phyloP scores from a whole-genome alignment of 2,113 vertebrate species.

The Stegostoma tigrinum region DNA sequence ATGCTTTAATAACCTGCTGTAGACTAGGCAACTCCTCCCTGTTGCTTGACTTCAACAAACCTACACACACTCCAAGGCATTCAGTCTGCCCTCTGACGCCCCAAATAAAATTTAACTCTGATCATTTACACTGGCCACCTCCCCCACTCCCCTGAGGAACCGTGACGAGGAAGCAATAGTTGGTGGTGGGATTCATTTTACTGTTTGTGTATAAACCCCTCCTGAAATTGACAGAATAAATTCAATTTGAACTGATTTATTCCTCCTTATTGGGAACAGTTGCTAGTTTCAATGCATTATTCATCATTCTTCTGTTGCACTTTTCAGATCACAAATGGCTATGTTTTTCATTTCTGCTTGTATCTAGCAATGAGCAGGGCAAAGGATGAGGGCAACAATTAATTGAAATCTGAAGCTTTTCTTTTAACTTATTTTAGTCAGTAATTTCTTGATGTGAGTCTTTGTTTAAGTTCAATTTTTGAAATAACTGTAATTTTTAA shows the following conservation, averaged over 20 bases:
- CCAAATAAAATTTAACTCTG: constrained; percentile 29
- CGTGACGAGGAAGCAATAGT: not conserved
- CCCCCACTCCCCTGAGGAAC: not conserved
- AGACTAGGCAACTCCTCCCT: not conserved
- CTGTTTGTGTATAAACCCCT: not conserved
- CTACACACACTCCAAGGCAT: not conserved
- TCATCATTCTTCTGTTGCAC: constrained; percentile 14
- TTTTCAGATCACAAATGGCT: constrained; percentile 22
- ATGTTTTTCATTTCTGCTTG: constrained; percentile 5
- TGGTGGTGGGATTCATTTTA: not conserved
- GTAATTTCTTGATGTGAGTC: not conserved
- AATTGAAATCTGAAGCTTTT: not conserved
- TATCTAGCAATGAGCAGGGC: not conserved
- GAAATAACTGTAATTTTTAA: not conserved
- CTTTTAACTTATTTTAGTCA: not conserved
- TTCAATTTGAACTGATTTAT: constrained; percentile 34
- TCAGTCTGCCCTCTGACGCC: constrained; percentile 1
- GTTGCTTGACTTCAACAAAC: not conserved
- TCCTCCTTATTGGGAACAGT: constrained; percentile 14
- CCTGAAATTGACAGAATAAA: constrained; percentile 22
- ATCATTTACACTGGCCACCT: constrained; percentile 10
- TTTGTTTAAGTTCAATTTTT: not conserved
- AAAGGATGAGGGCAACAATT: not conserved
- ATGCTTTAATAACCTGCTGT: constrained; percentile 18
- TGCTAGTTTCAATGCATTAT: constrained; percentile 25